Evolutionary conservation across 2,113 vertebrate genomes (phyloP).

Genomic region (Suncus etruscus): DNA sequence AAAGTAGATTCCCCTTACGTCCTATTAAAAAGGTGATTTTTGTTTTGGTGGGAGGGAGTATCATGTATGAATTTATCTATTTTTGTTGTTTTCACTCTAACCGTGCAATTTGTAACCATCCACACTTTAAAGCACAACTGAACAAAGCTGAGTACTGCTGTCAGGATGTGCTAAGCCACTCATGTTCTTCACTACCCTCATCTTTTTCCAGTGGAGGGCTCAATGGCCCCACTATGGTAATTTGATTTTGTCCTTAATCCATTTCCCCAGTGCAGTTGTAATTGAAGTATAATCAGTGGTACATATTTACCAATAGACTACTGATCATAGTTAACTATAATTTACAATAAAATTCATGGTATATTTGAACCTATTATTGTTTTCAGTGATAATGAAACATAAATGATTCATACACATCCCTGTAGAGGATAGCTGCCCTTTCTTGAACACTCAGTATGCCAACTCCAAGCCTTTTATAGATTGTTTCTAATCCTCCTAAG

Average conservation of each 20-base stretch:
- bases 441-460: background rate
- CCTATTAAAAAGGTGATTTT: background rate
- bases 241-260: no score
- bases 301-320: constrained; percentile 48
- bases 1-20: background rate
- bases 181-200: background rate
- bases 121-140: background rate
- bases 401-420: constrained; percentile 11
- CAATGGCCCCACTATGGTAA: background rate
- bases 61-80: background rate
- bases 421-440: background rate
- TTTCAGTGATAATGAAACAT: constrained; percentile 47
- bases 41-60: background rate
- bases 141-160: background rate
- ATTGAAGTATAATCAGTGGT: constrained; percentile 45
- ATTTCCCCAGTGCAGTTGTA: background rate
- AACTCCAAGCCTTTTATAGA: background rate
- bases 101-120: background rate
- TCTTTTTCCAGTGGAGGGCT: background rate
- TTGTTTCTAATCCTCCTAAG: background rate
- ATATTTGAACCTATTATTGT: background rate
- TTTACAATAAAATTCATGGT: constrained; percentile 46
- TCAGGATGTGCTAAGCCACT: background rate
- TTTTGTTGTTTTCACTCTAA: background rate
- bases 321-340: constrained; percentile 52